Evolutionary conservation across 1,140 invertebrate species (phyloP).

Genomic region (Semibalanus balanoides): DNA sequence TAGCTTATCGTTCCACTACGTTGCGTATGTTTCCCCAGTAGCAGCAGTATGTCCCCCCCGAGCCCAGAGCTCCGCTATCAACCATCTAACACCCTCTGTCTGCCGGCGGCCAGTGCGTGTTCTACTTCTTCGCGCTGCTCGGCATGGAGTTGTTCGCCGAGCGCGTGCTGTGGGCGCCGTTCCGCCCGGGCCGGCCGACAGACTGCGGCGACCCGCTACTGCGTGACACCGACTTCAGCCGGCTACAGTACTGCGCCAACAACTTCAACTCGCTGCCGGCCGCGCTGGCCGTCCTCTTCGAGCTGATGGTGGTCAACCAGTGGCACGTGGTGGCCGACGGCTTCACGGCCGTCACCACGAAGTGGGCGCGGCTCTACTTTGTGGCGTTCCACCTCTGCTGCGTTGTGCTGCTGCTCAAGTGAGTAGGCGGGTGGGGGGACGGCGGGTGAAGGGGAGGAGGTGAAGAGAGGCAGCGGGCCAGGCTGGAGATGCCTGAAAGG

Average conservation of each 20-base stretch:
- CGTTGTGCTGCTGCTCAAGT: constrained; percentile 40
- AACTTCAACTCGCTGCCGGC: constrained; percentile 38
- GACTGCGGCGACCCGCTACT: constrained; percentile 33
- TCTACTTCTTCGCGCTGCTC: constrained; percentile 39
- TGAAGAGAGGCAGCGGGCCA: too few relatives aligned
- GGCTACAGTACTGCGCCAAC: constrained; percentile 36
- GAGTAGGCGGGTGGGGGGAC: constrained; percentile 23
- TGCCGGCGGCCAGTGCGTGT: constrained; percentile 32
- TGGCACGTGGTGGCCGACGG: constrained; percentile 39
- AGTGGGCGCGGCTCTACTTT: constrained; percentile 36
- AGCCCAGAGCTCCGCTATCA: too few relatives aligned
- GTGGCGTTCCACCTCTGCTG: constrained; percentile 36
- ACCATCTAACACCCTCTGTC: neutral
- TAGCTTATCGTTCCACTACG: too few relatives aligned
- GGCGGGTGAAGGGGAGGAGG: neutral
- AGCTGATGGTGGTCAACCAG: constrained; percentile 40
- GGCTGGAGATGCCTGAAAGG: too few relatives aligned
- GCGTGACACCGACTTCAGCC: constrained; percentile 31
- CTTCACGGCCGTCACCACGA: constrained; percentile 34
- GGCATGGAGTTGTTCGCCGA: constrained; percentile 38
- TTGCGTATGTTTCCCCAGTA: too few relatives aligned
- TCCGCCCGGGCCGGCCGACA: constrained; percentile 26
- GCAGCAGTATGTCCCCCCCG: too few relatives aligned
- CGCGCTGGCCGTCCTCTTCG: constrained; percentile 36
- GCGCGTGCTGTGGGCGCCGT: constrained; percentile 28